These are phyloP conservation scores for Valencia hispanica DNA, from an alignment of 2,797 vertebrate species.

Conservation along the genomic window DNA sequence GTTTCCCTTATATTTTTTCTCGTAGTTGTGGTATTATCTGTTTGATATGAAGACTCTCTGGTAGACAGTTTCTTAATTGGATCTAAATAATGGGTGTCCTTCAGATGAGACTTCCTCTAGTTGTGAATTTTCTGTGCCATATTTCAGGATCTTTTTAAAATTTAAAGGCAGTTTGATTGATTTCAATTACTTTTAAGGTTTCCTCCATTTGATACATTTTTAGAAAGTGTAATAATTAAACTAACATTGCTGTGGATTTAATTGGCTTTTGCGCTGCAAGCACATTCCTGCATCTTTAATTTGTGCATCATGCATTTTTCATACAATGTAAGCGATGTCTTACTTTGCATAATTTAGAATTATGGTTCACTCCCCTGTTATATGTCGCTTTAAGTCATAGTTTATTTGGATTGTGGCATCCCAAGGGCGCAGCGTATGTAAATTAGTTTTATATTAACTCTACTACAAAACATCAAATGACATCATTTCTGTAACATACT, in stretches of 20 bases:
- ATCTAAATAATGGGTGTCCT: slow-evolving; percentile 27
- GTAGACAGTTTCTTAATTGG: slow-evolving; percentile 33
- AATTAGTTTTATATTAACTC: slow-evolving; percentile 1
- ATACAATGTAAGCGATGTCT: slow-evolving; percentile 1
- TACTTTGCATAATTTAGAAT: slow-evolving; percentile 31
- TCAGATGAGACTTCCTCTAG: slow-evolving; percentile 64
- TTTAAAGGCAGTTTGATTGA: background rate
- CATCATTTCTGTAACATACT: background rate
- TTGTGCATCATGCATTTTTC: slow-evolving; percentile 9
- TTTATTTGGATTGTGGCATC: slow-evolving; percentile 16
- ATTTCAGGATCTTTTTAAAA: slow-evolving; percentile 6
- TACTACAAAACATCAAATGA: background rate
- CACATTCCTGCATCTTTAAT: slow-evolving; percentile 12
- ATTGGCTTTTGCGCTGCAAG: background rate
- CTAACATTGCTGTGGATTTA: slow-evolving; percentile 13
- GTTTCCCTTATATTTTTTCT: slow-evolving; percentile 44
- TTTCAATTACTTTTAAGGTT: background rate
- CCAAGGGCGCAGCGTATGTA: slow-evolving; percentile 5
- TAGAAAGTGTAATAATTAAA: background rate
- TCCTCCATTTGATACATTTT: background rate
- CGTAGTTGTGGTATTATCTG: slow-evolving; percentile 9
- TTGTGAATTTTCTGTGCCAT: slow-evolving; percentile 50
- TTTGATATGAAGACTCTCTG: slow-evolving; percentile 27
- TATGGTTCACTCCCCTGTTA: background rate
- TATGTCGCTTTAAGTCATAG: slow-evolving; percentile 15